Evolutionary conservation across 2,113 vertebrate species (phyloP).

Genomic region (Hippoglossus stenolepis): DNA sequence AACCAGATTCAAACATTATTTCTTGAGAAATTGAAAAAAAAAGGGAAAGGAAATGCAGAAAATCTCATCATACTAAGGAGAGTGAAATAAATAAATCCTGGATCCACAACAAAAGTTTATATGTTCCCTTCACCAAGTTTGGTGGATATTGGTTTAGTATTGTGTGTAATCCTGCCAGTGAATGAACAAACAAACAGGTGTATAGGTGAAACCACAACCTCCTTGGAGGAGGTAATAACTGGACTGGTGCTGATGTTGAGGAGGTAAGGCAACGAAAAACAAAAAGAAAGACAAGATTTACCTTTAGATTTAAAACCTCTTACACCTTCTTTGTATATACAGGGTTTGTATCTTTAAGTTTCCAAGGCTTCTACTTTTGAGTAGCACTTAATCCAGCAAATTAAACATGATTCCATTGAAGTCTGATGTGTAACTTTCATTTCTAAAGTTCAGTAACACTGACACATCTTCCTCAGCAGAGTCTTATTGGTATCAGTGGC

Average conservation of each 20-base stretch:
- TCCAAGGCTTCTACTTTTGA: neutral
- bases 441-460: neutral
- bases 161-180: neutral
- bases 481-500: neutral
- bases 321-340: too few relatives aligned
- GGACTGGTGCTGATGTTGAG: neutral
- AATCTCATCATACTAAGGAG: too few relatives aligned
- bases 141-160: neutral
- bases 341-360: neutral
- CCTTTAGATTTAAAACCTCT: too few relatives aligned
- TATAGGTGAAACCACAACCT: neutral
- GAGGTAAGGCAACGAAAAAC: neutral
- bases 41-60: too few relatives aligned
- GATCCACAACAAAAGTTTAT: too few relatives aligned
- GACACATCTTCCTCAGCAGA: neutral
- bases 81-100: too few relatives aligned
- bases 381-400: neutral
- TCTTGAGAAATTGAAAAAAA: too few relatives aligned
- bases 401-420: neutral
- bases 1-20: too few relatives aligned
- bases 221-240: neutral
- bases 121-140: neutral
- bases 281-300: neutral
- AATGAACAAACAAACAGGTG: neutral
- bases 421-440: neutral